Evolutionary conservation across 2,113 vertebrate genomes (phyloP), one percentile per base, ranked within the genome.

Genomic region (Malurus melanocephalus): DNA sequence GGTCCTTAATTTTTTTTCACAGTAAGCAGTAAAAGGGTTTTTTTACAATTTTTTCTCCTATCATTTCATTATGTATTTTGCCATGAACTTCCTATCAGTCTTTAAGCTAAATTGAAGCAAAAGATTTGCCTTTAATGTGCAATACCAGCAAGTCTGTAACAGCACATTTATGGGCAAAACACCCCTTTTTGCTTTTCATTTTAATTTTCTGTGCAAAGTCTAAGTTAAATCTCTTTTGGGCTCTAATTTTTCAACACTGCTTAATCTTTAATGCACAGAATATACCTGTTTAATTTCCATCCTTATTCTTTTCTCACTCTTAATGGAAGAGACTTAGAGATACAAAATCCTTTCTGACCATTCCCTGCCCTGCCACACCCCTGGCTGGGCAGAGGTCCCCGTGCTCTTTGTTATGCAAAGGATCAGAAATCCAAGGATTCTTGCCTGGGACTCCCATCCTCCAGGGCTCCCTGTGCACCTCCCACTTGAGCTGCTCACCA

Each of bases 341-440:
- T 40, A 35, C 4, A 57, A 62, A 75, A 55, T 48, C 18, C 11
- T 89, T 78, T 35, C 32, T n/a, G 38, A 53, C 0, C 4, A 30
- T 77, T 60, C 51, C 11, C 14, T 0, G 4, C 30, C 14, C 24
- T 52, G 23, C 16, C n/a, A 24, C 6, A 8, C 3, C 15, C 13
- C 56, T 13, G 40, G 10, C 17, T 35, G 51, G 33, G 3, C 21
- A 49, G 6, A 14, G 18, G 15, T 45, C 11, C 22, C 42, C 0
- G 0, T 45, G 46, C 7, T 40, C 18, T 60, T 60, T 46, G 11
- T 27, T 53, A 38, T 13, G 30, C 30, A 53, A 33, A 42, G 42
- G 14, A 17, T 21, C 0, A 0, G 9, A 13, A 51, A 22, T 18
- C 32, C 45, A 27, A 23, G 14, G 48, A 9, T 30, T 30, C 33